These are phyloP conservation scores for Gisinianus flammeolus DNA, from an alignment of 2,888 invertebrate species.

Conservation along the genomic window DNA sequence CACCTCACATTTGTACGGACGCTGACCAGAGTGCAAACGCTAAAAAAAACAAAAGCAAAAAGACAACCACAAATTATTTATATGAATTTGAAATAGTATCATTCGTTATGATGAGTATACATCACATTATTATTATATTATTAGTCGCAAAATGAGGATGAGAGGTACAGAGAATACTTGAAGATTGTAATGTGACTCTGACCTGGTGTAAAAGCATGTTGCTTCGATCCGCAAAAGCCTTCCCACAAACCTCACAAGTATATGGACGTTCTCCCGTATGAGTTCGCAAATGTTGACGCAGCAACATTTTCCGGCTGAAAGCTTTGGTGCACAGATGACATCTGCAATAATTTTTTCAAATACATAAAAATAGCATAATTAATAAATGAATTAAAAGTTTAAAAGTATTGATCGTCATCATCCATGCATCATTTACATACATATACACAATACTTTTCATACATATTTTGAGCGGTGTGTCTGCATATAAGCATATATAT, in stretches of 20 bases:
- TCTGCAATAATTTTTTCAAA: too few relatives aligned
- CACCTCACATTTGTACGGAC: constrained; percentile 76
- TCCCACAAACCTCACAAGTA: constrained; percentile 49
- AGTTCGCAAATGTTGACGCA: constrained; percentile 81
- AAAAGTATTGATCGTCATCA: too few relatives aligned
- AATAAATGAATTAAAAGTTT: too few relatives aligned
- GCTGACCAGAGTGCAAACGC: constrained; percentile 78
- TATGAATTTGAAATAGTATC: too few relatives aligned
- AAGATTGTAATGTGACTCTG: background rate
- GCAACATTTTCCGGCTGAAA: constrained; percentile 77
- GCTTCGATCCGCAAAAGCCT: constrained; percentile 69
- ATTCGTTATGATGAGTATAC: too few relatives aligned
- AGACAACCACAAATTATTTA: background rate
- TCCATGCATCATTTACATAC: too few relatives aligned
- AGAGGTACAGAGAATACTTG: background rate
- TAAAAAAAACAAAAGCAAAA: constrained; percentile 62
- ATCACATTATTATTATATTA: background rate
- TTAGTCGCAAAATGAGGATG: background rate
- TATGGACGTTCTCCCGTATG: constrained; percentile 66
- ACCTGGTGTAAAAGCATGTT: constrained; percentile 78
- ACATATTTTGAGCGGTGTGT: too few relatives aligned
- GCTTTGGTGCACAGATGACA: constrained; percentile 48
- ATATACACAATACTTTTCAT: too few relatives aligned
- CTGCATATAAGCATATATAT: too few relatives aligned
- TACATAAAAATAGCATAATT: too few relatives aligned